These are phyloP conservation scores for Agapornis roseicollis DNA, from an alignment of 2,113 vertebrate genomes.

Conservation along the genomic window DNA sequence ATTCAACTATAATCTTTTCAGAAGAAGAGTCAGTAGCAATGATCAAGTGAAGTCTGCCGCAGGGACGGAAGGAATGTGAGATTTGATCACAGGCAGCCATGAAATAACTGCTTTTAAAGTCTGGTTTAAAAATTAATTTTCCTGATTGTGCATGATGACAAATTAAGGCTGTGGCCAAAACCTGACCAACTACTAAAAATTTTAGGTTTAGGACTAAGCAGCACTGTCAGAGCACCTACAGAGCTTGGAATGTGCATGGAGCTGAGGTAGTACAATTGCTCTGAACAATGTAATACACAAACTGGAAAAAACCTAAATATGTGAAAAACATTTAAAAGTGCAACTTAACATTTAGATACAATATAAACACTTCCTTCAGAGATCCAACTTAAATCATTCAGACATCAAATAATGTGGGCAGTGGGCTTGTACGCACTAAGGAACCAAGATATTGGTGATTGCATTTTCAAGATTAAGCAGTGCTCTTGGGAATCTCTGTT, in stretches of 20 bases:
- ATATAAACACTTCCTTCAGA: neutral
- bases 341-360: neutral
- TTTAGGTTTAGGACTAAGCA: neutral
- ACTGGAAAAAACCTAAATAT: neutral
- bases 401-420: neutral
- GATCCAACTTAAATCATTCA: neutral
- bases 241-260: neutral
- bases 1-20: neutral
- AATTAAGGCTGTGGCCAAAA: neutral
- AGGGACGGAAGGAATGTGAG: neutral
- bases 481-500: neutral
- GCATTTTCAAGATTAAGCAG: neutral
- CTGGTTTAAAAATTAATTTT: neutral
- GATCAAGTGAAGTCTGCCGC: neutral
- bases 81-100: neutral
- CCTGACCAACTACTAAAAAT: neutral
- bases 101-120: neutral
- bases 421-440: neutral
- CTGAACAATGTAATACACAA: neutral
- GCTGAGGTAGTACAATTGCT: neutral
- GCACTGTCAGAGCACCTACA: neutral
- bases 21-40: neutral
- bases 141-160: neutral
- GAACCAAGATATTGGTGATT: neutral
- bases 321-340: neutral